phyloP scores from a whole-genome alignment of 2,113 vertebrate species.

The Pycnonotus jocosus region DNA sequence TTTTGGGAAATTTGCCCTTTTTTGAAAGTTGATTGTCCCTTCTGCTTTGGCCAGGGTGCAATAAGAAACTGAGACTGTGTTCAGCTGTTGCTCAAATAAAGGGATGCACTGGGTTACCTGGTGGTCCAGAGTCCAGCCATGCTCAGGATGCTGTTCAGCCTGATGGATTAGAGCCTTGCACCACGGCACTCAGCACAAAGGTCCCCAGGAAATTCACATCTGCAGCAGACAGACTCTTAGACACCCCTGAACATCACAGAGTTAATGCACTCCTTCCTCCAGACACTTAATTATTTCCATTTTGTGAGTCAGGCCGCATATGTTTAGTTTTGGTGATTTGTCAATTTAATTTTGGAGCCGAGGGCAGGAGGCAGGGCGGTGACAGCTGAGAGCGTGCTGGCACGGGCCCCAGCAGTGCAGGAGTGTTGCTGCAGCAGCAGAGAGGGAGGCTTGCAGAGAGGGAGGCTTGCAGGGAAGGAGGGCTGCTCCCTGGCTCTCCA shows the following conservation, averaged over 20 bases:
- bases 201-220: not conserved
- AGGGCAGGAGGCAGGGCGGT: not conserved
- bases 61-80: not conserved
- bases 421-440: not conserved
- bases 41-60: not conserved
- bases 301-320: not conserved
- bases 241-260: not conserved
- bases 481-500: fast-evolving
- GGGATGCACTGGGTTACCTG: not conserved
- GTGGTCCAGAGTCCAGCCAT: not conserved
- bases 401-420: not conserved
- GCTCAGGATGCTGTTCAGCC: not conserved
- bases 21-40: not conserved
- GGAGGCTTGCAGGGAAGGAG: not conserved
- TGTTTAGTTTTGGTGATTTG: not conserved
- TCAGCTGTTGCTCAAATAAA: not conserved
- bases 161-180: not conserved
- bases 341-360: not conserved
- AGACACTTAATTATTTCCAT: not conserved
- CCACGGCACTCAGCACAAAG: not conserved
- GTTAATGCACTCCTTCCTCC: not conserved
- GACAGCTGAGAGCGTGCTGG: not conserved
- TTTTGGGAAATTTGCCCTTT: not conserved
- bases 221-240: not conserved
- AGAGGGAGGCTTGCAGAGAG: not conserved